These are phyloP conservation scores for Pseudorasbora parva DNA, from an alignment of 2,113 vertebrate species.

Conservation along the genomic window DNA sequence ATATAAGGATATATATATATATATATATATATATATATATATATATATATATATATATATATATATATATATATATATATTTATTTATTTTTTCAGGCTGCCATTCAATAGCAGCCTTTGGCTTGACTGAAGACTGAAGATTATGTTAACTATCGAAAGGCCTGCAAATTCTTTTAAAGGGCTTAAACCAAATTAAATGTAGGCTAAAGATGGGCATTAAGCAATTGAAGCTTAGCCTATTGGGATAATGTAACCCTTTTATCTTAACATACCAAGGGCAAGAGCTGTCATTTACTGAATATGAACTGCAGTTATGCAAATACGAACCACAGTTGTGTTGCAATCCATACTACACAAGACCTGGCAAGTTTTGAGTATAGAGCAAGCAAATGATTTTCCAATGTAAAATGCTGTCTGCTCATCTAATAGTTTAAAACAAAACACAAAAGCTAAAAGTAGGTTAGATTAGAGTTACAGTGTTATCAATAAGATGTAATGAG, in stretches of 20 bases:
- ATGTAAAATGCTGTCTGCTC: not conserved
- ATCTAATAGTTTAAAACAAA: not conserved
- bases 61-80: not conserved
- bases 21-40: too few relatives aligned
- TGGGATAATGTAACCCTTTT: slow-evolving; percentile 31
- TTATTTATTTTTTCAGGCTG: not conserved
- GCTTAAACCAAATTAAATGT: not conserved
- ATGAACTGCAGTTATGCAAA: slow-evolving; percentile 30
- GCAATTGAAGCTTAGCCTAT: not conserved
- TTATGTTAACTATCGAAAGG: not conserved
- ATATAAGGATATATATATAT: too few relatives aligned
- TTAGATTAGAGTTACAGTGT: not conserved
- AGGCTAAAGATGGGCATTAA: slow-evolving; percentile 6
- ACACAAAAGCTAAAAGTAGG: not conserved
- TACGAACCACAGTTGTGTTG: not conserved
- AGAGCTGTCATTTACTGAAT: slow-evolving; percentile 28
- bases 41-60: too few relatives aligned
- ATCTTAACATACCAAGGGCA: slow-evolving; percentile 25
- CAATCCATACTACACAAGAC: slow-evolving; percentile 28
- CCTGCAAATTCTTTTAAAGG: slow-evolving; percentile 1
- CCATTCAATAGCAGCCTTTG: slow-evolving; percentile 1
- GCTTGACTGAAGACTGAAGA: slow-evolving; percentile 4
- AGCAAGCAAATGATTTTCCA: not conserved
- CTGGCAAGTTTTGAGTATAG: not conserved
- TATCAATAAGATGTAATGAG: not conserved